phyloP scores from a whole-genome alignment of 2,888 invertebrate species.

The Arctia plantaginis region DNA sequence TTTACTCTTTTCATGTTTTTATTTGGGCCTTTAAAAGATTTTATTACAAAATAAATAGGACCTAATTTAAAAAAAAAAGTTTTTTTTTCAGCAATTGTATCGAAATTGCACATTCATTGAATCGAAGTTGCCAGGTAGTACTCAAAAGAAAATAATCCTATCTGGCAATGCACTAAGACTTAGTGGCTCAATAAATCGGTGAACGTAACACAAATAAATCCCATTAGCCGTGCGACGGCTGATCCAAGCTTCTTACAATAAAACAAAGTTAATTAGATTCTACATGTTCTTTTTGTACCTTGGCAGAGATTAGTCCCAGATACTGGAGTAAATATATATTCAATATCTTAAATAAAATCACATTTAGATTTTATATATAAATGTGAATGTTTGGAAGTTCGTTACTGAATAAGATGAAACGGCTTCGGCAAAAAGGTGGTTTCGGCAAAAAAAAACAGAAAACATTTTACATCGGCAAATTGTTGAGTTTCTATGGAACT shows the following conservation, averaged over 20 bases:
- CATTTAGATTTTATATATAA: background rate
- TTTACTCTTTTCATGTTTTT: no score
- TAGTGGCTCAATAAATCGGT: constrained; percentile 52
- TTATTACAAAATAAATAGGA: no score
- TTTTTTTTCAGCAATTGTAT: no score
- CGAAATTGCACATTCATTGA: background rate
- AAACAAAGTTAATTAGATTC: constrained; percentile 72
- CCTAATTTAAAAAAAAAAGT: no score
- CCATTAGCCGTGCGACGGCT: constrained; percentile 59
- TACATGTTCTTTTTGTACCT: constrained; percentile 48
- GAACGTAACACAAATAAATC: constrained; percentile 63
- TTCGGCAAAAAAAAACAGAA: no score
- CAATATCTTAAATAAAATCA: constrained; percentile 9
- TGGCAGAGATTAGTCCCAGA: constrained; percentile 31
- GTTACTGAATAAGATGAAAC: background rate
- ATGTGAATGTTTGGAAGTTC: background rate
- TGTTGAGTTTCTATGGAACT: no score
- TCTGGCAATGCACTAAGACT: constrained; percentile 22
- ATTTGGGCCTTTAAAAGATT: no score
- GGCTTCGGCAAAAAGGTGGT: background rate
- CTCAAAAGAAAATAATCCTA: constrained; percentile 3
- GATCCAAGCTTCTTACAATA: constrained; percentile 64
- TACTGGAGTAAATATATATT: constrained; percentile 15
- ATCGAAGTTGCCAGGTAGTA: background rate
- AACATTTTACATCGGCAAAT: no score